Evolutionary conservation across 2,888 invertebrate genomes (phyloP).

Genomic region (Unio pictorum): DNA sequence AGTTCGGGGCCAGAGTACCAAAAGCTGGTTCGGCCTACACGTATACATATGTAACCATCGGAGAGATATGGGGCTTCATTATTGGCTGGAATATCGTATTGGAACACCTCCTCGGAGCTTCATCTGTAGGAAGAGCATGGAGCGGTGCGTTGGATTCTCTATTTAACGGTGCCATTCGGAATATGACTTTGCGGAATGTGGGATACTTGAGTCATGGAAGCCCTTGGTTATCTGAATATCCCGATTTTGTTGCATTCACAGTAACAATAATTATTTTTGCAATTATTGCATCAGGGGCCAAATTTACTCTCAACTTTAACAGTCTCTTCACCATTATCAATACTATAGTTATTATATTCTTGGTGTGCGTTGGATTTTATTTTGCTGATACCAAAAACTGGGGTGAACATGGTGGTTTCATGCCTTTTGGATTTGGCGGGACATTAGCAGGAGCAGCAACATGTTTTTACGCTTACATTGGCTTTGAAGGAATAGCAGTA

Average conservation of each 20-base stretch:
- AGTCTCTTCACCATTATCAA: conserved; percentile 70
- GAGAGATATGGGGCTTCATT: conserved; percentile 88
- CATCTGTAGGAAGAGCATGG: conserved; percentile 76
- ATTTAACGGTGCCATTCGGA: conserved; percentile 69
- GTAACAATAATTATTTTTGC: conserved; percentile 73
- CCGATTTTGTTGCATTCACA: conserved; percentile 71
- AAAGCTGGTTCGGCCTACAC: conserved; percentile 85
- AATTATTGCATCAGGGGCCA: conserved; percentile 68
- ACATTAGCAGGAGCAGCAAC: conserved; percentile 71
- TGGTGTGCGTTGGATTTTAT: conserved; percentile 81
- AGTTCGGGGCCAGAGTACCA: conserved; percentile 68
- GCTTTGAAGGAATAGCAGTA: conserved; percentile 72
- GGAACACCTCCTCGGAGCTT: conserved; percentile 71
- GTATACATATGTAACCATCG: conserved; percentile 93
- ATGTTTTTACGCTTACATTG: conserved; percentile 72
- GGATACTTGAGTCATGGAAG: conserved; percentile 50
- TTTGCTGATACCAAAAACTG: conserved; percentile 88
- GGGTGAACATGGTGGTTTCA: conserved; percentile 75
- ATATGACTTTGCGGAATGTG: conserved; percentile 65
- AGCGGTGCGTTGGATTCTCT: conserved; percentile 72
- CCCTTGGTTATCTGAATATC: conserved; percentile 65
- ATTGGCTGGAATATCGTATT: conserved; percentile 90
- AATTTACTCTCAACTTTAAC: conserved; percentile 71
- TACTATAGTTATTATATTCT: conserved; percentile 68
- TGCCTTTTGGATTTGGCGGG: conserved; percentile 71